Evolutionary conservation across 2,113 vertebrate species (phyloP), one percentile per base, ranked within the genome.

Genomic region (Antigone vipio): DNA sequence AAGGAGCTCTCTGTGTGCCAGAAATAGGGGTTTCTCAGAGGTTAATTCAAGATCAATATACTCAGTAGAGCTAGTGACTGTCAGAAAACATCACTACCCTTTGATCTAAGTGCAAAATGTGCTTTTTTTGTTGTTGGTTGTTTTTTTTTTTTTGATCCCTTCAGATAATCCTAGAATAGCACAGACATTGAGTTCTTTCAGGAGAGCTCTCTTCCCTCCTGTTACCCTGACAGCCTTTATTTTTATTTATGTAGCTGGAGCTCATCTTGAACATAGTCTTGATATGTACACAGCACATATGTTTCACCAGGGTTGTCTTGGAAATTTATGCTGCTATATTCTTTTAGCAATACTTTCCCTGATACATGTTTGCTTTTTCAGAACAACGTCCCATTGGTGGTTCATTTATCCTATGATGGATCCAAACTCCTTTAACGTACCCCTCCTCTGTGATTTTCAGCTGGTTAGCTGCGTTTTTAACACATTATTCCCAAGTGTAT

Each of bases 331-430:
- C 26, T 55, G n/a, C 26, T 38, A 2, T 49, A 22, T 59, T 53
- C 34, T 76, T 9, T 47, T 47, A 76, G 44, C 45, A 53, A 8
- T 64, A 18, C 44, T 66, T 66, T 47, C 8, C 12, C 58, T 53
- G 45, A 53, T 59, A 53, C 1, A 3, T 12, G 10, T 55, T 80
- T 71, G 26, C 8, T 58, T 35, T 87, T 83, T 38, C 58, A 26
- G 19, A 32, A 20, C 17, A 49, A n/a, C 3, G 0, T 66, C 58
- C 27, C 2, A 1, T 16, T 55, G 32, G 14, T 27, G 2, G 14
- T 66, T 77, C 9, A 3, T n/a, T 73, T 78, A 40, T 62, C 12
- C 23, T 35, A 2, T 26, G 20, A 62, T 15, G 35, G 35, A 35
- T 62, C 45, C 24, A 52, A 66, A 21, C 23, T 50, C 47, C 35